Percentiles rank a stretch among this genome's conserved stretches.
phyloP scores from a whole-genome alignment of 1,140 invertebrate genomes.

The Spodoptera frugiperda region DNA sequence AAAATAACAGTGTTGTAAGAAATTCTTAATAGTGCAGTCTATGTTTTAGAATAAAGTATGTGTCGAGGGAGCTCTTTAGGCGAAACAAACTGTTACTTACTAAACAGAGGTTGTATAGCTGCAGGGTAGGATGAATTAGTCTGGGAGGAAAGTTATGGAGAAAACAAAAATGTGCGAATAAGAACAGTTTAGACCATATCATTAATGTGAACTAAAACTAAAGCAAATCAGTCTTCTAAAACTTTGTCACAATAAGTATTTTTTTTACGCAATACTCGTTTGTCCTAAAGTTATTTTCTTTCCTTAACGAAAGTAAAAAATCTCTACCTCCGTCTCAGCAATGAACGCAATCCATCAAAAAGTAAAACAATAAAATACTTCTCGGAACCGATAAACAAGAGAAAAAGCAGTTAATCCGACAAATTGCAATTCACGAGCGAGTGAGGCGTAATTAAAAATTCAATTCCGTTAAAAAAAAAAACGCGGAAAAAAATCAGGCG shows the following conservation, averaged over 20 bases:
- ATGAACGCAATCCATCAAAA: conserved; percentile 52
- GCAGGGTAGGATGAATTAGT: conserved; percentile 7
- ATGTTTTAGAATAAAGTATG: conserved; percentile 39
- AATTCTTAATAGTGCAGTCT: conserved; percentile 32
- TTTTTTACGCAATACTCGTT: no score
- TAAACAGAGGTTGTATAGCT: not conserved
- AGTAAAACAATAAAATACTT: conserved; percentile 52
- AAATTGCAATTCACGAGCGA: conserved; percentile 83
- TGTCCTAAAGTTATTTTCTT: no score
- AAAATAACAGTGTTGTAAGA: conserved; percentile 27
- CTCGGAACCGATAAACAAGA: conserved; percentile 55
- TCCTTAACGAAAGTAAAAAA: not conserved
- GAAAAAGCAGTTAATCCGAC: conserved; percentile 81
- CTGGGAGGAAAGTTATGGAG: not conserved
- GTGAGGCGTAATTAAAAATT: conserved; percentile 85
- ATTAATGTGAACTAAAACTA: no score
- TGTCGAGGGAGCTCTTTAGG: conserved; percentile 36
- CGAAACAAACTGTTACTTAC: conserved; percentile 29
- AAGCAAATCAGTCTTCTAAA: no score
- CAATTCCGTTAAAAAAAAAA: conserved; percentile 68
- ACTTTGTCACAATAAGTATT: no score
- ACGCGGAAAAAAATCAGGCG: conserved; percentile 65
- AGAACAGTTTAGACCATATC: no score
- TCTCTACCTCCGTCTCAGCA: conserved; percentile 22
- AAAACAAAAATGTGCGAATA: no score